Evolutionary conservation across 1,140 invertebrate species (phyloP).

Genomic region (Drosophila busckii): DNA sequence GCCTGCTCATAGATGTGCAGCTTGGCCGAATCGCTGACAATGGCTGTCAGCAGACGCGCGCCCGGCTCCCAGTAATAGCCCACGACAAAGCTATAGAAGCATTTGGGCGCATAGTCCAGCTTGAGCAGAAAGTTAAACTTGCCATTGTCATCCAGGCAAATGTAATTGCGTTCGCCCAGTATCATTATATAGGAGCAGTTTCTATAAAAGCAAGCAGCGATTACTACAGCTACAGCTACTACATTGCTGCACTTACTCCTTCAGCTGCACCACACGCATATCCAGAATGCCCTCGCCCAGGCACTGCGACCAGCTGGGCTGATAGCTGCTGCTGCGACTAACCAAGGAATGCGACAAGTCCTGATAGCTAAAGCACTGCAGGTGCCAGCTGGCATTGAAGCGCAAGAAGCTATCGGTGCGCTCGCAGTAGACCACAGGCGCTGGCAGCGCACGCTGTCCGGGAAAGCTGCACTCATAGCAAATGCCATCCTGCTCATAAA

Average conservation of each 20-base stretch:
- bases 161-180: conserved; percentile 69
- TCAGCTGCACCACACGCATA: conserved; percentile 62
- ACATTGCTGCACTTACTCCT: conserved; percentile 45
- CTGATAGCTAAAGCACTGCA: conserved; percentile 82
- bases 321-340: conserved; percentile 54
- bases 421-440: conserved; percentile 84
- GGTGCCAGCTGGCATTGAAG: conserved; percentile 82
- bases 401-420: conserved; percentile 87
- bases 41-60: conserved; percentile 81
- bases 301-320: conserved; percentile 71
- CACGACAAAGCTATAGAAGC: conserved; percentile 69
- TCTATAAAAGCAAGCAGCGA: conserved; percentile 6
- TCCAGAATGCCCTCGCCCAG: conserved; percentile 70
- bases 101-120: conserved; percentile 72
- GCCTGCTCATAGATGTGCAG: conserved; percentile 86
- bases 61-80: conserved; percentile 79
- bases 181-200: conserved; percentile 64
- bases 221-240: background rate
- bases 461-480: conserved; percentile 70
- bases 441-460: conserved; percentile 85
- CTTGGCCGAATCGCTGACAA: conserved; percentile 82
- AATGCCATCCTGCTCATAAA: conserved; percentile 85
- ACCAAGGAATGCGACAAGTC: conserved; percentile 67
- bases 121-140: conserved; percentile 72
- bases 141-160: conserved; percentile 64